Evolutionary conservation across 2,113 vertebrate species (phyloP).

Genomic region (Caranx melampygus): DNA sequence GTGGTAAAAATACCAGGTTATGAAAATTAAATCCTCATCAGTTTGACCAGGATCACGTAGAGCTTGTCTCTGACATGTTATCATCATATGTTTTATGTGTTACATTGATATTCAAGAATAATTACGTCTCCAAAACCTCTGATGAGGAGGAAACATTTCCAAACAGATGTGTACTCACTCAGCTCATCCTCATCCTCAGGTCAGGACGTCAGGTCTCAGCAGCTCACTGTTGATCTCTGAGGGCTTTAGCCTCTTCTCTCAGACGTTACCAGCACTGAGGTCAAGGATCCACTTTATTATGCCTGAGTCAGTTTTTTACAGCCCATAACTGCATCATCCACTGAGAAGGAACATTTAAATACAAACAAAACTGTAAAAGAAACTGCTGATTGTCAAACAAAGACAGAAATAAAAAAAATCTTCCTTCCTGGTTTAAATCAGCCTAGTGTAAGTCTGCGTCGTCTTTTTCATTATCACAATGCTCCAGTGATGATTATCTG

Average conservation of each 20-base stretch:
- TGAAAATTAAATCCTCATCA: not conserved
- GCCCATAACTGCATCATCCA: not conserved
- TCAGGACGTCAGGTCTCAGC: not conserved
- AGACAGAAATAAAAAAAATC: not conserved
- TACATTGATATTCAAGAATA: too few relatives aligned
- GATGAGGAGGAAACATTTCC: too few relatives aligned
- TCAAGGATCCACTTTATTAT: not conserved
- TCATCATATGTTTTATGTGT: too few relatives aligned
- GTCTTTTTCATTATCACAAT: too few relatives aligned
- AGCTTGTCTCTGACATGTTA: not conserved
- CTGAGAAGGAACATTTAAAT: too few relatives aligned
- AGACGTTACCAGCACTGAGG: too few relatives aligned
- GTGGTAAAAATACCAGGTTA: too few relatives aligned
- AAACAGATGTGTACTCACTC: not conserved
- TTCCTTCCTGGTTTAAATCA: too few relatives aligned
- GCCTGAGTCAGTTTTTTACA: too few relatives aligned
- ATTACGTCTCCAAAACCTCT: too few relatives aligned
- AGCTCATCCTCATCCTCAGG: not conserved
- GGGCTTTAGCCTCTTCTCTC: not conserved
- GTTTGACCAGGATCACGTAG: not conserved
- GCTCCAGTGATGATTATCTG: too few relatives aligned
- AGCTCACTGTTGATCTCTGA: not conserved
- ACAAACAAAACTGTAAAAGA: not conserved
- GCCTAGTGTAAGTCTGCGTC: too few relatives aligned
- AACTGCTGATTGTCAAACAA: not conserved